Conservation (phyloP, 2,113 vertebrate genomes). For the Lepus americanus region DNA sequence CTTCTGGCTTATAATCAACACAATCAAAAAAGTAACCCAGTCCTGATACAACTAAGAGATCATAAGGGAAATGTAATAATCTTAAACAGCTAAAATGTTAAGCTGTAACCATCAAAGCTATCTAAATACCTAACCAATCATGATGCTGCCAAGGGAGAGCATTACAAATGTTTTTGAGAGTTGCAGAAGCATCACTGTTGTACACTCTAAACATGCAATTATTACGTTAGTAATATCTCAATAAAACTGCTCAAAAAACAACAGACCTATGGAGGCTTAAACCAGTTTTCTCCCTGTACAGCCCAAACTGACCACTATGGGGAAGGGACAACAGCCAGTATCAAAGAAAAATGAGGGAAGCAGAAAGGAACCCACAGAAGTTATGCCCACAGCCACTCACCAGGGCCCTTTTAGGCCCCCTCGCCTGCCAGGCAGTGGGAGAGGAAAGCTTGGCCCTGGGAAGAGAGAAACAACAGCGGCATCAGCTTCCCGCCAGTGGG, state of each 20-base stretch:
- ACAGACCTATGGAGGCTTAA: slow-evolving; percentile 6
- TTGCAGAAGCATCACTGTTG: not conserved
- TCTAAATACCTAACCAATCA: slow-evolving; percentile 23
- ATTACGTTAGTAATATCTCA: not conserved
- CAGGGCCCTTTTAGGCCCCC: not conserved
- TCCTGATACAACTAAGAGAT: not conserved
- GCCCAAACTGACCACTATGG: not conserved
- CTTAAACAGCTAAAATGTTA: not conserved
- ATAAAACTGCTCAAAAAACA: not conserved
- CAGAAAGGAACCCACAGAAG: not conserved
- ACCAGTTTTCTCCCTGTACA: not conserved
- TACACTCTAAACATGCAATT: not conserved
- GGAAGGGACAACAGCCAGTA: not conserved
- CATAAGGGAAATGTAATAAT: not conserved
- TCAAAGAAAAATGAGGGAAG: not conserved
- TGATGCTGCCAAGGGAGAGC: not conserved
- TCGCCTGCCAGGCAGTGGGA: not conserved
- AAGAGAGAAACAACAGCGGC: not conserved
- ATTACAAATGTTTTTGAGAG: not conserved
- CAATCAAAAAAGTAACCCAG: slow-evolving; percentile 45
- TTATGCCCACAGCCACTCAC: not conserved
- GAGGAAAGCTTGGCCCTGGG: not conserved
- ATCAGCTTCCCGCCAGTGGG: not conserved
- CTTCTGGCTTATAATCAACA: slow-evolving; percentile 31
- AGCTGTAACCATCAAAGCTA: slow-evolving; percentile 31